Percentiles rank a stretch among this genome's conserved stretches.
phyloP scores from a whole-genome alignment of 2,113 vertebrate genomes.

The Toxotes jaculatrix region DNA sequence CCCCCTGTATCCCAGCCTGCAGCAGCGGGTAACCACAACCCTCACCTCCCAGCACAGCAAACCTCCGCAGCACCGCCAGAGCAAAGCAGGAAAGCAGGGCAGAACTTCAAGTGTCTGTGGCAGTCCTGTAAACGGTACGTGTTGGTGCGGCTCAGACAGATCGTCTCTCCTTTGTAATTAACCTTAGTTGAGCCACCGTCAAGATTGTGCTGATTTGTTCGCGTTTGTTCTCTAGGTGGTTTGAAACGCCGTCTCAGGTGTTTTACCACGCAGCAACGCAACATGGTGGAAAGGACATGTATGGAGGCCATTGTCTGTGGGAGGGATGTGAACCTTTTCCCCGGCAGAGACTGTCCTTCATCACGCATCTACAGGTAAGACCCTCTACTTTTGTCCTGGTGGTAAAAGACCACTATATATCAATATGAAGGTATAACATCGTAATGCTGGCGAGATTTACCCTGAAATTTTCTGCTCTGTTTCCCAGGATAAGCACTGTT shows the following conservation, averaged over 20 bases:
- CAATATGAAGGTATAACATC: neutral
- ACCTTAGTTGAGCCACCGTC: neutral
- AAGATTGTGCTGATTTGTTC: neutral
- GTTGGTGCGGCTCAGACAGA: accelerated
- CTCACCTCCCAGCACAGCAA: constrained; percentile 86
- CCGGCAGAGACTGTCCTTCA: constrained; percentile 97
- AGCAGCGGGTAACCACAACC: constrained; percentile 85
- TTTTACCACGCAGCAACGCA: constrained; percentile 98
- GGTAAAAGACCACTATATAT: no score
- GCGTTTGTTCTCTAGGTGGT: constrained; percentile 88
- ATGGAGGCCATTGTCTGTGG: constrained; percentile 96
- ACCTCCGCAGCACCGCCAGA: constrained; percentile 83
- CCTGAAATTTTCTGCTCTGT: neutral
- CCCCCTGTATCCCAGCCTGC: constrained; percentile 82
- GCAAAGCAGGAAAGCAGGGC: constrained; percentile 92
- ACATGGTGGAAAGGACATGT: constrained; percentile 94
- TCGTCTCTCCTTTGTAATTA: accelerated
- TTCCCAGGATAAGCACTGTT: constrained; percentile 98
- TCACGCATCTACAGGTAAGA: constrained; percentile 96
- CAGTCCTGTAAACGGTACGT: constrained; percentile 97
- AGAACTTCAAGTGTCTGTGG: constrained; percentile 99
- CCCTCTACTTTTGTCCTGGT: neutral
- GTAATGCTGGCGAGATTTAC: neutral
- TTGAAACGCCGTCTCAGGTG: constrained; percentile 97
- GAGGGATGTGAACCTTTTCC: constrained; percentile 98